Evolutionary conservation across 1,140 invertebrate species (phyloP).

Genomic region (Drosophila virilis): DNA sequence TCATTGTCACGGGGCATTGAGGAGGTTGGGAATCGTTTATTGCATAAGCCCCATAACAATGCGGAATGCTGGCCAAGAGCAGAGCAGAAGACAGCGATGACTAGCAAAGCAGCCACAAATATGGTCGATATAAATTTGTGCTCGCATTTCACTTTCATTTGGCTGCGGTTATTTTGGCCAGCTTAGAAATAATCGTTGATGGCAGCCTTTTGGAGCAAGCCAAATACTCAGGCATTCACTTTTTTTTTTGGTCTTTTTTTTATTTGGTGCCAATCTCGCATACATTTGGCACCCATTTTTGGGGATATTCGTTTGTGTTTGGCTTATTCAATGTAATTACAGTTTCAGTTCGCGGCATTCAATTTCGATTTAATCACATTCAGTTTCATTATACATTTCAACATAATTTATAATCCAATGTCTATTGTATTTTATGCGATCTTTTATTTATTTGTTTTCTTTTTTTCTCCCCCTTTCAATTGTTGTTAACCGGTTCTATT

Average conservation of each 20-base stretch:
- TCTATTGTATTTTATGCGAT: not conserved
- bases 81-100: slow-evolving; percentile 52
- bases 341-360: slow-evolving; percentile 3
- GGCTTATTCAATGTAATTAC: slow-evolving; percentile 17
- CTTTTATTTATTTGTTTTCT: slow-evolving; percentile 2
- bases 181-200: slow-evolving; percentile 57
- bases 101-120: slow-evolving; percentile 50
- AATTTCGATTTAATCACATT: not conserved
- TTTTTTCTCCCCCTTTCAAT: not conserved
- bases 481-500: not conserved
- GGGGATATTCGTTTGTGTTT: slow-evolving; percentile 5
- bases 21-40: slow-evolving; percentile 35
- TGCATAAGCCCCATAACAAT: slow-evolving; percentile 49
- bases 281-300: slow-evolving; percentile 20
- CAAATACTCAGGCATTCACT: slow-evolving; percentile 56
- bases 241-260: slow-evolving; percentile 59
- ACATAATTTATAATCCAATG: not conserved
- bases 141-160: slow-evolving; percentile 59
- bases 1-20: slow-evolving; percentile 43
- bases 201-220: slow-evolving; percentile 1
- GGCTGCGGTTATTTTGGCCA: slow-evolving; percentile 9
- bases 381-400: not conserved
- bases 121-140: slow-evolving; percentile 37
- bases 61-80: slow-evolving; percentile 36
- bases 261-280: not conserved